These are phyloP conservation scores for Hycleus phaleratus DNA, from an alignment of 1,140 invertebrate genomes.

Conservation along the genomic window DNA sequence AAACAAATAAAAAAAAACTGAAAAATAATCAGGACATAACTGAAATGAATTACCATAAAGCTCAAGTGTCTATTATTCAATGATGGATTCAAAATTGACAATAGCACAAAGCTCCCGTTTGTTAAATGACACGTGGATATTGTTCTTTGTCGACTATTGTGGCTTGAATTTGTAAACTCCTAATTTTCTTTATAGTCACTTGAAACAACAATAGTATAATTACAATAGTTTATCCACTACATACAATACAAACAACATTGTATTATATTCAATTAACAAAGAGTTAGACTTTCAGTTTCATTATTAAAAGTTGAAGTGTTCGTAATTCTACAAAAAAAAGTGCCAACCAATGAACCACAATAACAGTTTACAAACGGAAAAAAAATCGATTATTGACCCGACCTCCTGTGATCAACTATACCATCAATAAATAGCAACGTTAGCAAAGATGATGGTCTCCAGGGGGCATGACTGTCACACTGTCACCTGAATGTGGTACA, in stretches of 20 bases:
- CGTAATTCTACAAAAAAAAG: not conserved
- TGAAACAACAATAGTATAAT: not conserved
- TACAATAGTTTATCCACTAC: constrained; percentile 1
- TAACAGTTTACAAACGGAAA: too few relatives aligned
- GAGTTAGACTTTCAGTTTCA: not conserved
- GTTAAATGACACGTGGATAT: constrained; percentile 12
- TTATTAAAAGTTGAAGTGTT: not conserved
- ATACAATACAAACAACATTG: not conserved
- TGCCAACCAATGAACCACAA: not conserved
- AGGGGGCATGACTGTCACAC: constrained; percentile 23
- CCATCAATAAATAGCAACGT: constrained; percentile 17
- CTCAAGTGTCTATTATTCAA: constrained; percentile 14
- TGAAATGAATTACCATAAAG: too few relatives aligned
- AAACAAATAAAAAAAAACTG: too few relatives aligned
- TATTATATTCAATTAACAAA: not conserved
- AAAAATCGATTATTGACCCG: constrained; percentile 4
- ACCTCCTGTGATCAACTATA: constrained; percentile 9
- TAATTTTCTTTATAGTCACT: constrained; percentile 11
- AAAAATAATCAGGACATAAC: not conserved
- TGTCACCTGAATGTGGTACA: constrained; percentile 29
- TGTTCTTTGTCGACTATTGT: constrained; percentile 12
- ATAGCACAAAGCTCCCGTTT: constrained; percentile 4
- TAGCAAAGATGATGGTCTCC: constrained; percentile 1
- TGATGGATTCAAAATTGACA: constrained; percentile 5
- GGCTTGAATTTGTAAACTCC: constrained; percentile 5